A percentile compares a stretch with the other conserved stretches of the same genome.
Conservation (phyloP, 2,113 vertebrate species). For the Prionailurus bengalensis region DNA sequence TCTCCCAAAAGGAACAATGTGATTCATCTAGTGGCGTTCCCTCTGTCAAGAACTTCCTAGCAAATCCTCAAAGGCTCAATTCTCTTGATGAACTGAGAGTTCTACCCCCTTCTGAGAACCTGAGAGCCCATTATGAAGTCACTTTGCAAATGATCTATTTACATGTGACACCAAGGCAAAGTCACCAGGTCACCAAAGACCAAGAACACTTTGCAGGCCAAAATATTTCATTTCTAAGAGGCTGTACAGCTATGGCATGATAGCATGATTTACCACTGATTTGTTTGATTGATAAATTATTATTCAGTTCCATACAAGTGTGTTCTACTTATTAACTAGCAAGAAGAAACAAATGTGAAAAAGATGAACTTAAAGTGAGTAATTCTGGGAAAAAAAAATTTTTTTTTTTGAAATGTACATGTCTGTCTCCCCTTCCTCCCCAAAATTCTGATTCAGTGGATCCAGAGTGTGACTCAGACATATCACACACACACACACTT, state of each 20-base stretch:
- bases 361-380: not conserved
- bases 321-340: not conserved
- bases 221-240: not conserved
- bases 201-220: not conserved
- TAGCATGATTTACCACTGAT: not conserved
- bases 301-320: not conserved
- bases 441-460: not conserved
- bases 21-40: not conserved
- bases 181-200: not conserved
- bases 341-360: constrained; percentile 1
- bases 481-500: not conserved
- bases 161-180: not conserved
- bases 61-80: not conserved
- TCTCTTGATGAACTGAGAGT: not conserved
- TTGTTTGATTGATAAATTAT: constrained; percentile 2
- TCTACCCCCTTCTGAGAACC: not conserved
- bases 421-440: not conserved
- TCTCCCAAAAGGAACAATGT: constrained; percentile 12
- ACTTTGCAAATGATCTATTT: constrained; percentile 36
- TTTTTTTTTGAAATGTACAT: not conserved
- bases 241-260: not conserved
- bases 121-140: constrained; percentile 68
- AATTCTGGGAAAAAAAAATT: not conserved
- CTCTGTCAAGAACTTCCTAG: not conserved
- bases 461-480: not conserved